A percentile compares a stretch with the other conserved stretches of the same genome.
Evolutionary conservation across 2,113 vertebrate species (phyloP).

Genomic region (Dolichotis patagonum): DNA sequence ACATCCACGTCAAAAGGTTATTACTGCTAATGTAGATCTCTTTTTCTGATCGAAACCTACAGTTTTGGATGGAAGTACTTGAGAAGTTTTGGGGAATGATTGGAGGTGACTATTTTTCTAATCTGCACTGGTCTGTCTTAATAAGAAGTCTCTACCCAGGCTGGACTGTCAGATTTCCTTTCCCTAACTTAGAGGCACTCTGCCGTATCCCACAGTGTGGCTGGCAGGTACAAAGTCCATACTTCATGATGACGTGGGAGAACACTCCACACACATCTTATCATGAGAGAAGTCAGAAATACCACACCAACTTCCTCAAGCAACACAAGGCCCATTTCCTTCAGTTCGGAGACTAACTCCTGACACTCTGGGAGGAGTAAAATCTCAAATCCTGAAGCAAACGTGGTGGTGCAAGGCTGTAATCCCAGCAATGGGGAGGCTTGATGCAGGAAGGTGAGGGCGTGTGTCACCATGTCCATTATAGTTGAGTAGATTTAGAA

Average conservation of each 20-base stretch:
- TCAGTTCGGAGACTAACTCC: not conserved
- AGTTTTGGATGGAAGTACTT: constrained; percentile 14
- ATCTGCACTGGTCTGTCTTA: not conserved
- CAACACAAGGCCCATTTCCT: too few species aligned
- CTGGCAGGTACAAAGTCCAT: not conserved
- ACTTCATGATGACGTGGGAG: not conserved
- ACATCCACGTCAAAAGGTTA: not conserved
- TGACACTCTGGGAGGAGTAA: constrained; percentile 16
- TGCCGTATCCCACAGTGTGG: not conserved
- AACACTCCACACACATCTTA: not conserved
- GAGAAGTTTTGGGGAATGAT: not conserved
- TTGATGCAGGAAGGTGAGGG: not conserved
- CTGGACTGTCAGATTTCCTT: not conserved
- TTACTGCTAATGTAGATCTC: not conserved
- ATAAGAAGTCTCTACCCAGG: not conserved
- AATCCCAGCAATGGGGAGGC: not conserved
- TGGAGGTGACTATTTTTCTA: not conserved
- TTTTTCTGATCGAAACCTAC: not conserved
- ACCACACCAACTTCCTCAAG: too few species aligned
- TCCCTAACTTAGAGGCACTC: not conserved
- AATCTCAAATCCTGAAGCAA: not conserved
- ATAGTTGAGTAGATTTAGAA: not conserved
- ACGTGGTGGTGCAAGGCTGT: not conserved
- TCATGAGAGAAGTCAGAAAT: not conserved
- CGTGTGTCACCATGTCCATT: not conserved